Percentiles rank a stretch among this genome's conserved stretches.
Evolutionary conservation across 53 echinoderm and acorn worm genomes (phyloP).

Genomic region (Hippasteria phrygiana): DNA sequence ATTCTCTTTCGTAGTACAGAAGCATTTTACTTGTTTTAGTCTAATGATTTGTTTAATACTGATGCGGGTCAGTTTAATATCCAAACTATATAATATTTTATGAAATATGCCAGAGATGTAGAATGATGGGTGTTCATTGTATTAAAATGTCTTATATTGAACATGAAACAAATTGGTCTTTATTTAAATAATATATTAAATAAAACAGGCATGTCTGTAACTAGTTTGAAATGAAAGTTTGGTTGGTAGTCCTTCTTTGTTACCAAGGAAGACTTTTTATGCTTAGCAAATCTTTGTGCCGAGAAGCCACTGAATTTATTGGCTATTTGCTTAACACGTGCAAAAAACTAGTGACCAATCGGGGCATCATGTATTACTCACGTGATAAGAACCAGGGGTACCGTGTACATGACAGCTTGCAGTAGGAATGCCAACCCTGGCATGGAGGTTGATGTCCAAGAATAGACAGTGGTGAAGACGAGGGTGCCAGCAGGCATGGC

Average conservation of each 20-base stretch:
- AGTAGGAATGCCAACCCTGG: constrained; percentile 47
- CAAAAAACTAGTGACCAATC: neutral
- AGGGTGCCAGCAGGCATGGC: constrained; percentile 64
- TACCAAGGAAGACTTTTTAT: too few relatives aligned
- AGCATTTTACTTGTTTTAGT: too few relatives aligned
- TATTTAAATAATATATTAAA: neutral
- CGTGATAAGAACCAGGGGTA: constrained; percentile 33
- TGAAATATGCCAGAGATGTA: neutral
- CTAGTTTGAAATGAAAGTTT: too few relatives aligned
- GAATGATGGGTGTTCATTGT: neutral
- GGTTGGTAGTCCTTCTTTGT: too few relatives aligned
- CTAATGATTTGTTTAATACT: too few relatives aligned
- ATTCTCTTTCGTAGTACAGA: too few relatives aligned
- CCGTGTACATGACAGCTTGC: constrained; percentile 35
- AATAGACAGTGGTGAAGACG: constrained; percentile 71
- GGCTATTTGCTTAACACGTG: neutral
- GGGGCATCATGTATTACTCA: constrained; percentile 23
- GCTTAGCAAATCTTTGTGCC: too few relatives aligned
- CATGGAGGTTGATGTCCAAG: constrained; percentile 38
- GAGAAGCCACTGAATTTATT: neutral
- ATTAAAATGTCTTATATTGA: neutral
- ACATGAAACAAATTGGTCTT: neutral
- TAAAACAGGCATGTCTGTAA: too few relatives aligned
- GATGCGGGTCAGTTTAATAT: neutral
- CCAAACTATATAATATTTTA: neutral